Conservation (phyloP, 2,113 vertebrate genomes). For the Glaucomys volans region DNA sequence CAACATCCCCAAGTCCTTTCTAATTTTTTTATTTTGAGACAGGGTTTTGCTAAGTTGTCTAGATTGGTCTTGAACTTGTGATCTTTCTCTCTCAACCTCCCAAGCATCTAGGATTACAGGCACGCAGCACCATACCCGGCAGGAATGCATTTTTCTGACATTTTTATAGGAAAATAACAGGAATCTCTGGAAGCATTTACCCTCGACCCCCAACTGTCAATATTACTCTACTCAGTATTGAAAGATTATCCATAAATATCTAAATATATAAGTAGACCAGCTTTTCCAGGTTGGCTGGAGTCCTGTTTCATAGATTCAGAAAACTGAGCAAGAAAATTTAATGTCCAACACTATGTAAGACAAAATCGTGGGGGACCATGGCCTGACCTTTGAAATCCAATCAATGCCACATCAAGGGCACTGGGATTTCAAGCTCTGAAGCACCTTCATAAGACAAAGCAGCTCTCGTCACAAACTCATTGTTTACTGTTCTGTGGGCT, state of each 20-base stretch:
- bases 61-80: too few relatives aligned
- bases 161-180: not conserved
- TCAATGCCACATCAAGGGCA: not conserved
- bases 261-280: not conserved
- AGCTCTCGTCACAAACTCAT: not conserved
- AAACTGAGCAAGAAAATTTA: not conserved
- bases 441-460: not conserved
- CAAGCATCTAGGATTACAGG: too few relatives aligned
- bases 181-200: not conserved
- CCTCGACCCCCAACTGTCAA: not conserved
- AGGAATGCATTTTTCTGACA: not conserved
- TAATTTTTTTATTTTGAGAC: too few relatives aligned
- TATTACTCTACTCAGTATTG: not conserved
- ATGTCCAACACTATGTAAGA: not conserved
- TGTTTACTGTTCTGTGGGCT: slow-evolving; percentile 19
- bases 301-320: slow-evolving; percentile 4
- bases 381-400: not conserved
- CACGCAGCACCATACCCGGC: too few relatives aligned
- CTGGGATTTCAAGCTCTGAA: not conserved
- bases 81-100: too few relatives aligned
- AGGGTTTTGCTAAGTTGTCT: too few relatives aligned
- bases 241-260: slow-evolving; percentile 46
- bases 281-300: not conserved
- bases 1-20: too few relatives aligned
- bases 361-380: not conserved